These are phyloP conservation scores for Elaeidobius kamerunicus DNA, from an alignment of 2,888 invertebrate species.

Conservation along the genomic window DNA sequence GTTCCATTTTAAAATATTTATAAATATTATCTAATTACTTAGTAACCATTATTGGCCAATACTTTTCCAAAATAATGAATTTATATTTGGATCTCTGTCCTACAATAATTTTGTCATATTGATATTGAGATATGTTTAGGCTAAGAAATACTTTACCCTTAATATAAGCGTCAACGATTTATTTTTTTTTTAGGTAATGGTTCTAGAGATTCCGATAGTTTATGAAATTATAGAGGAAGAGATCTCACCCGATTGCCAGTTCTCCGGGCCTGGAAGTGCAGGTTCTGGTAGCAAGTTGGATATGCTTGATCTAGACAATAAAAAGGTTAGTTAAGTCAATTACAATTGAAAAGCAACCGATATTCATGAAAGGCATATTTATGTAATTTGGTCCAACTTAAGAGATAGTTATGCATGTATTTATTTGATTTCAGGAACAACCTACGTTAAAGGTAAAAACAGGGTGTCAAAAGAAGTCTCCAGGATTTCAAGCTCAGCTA, in stretches of 20 bases:
- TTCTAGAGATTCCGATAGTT: constrained; percentile 81
- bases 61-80: neutral
- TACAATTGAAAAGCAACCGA: neutral
- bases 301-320: constrained; percentile 51
- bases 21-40: too few species aligned
- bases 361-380: too few species aligned
- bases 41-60: too few species aligned
- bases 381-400: too few species aligned
- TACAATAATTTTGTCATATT: too few species aligned
- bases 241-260: constrained; percentile 79
- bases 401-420: neutral
- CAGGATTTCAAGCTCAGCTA: constrained; percentile 97
- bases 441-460: constrained; percentile 62
- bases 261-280: constrained; percentile 47
- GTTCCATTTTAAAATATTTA: neutral
- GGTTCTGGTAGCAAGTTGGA: constrained; percentile 47
- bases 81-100: neutral
- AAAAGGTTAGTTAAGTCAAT: constrained; percentile 48
- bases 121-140: neutral
- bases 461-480: constrained; percentile 78
- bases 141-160: neutral
- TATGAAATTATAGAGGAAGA: constrained; percentile 82
- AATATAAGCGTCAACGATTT: neutral
- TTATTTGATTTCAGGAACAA: constrained; percentile 37
- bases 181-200: constrained; percentile 33